These are phyloP conservation scores for Alcedo quadribrachys DNA, from an alignment of 2,797 vertebrate species.

Conservation along the genomic window DNA sequence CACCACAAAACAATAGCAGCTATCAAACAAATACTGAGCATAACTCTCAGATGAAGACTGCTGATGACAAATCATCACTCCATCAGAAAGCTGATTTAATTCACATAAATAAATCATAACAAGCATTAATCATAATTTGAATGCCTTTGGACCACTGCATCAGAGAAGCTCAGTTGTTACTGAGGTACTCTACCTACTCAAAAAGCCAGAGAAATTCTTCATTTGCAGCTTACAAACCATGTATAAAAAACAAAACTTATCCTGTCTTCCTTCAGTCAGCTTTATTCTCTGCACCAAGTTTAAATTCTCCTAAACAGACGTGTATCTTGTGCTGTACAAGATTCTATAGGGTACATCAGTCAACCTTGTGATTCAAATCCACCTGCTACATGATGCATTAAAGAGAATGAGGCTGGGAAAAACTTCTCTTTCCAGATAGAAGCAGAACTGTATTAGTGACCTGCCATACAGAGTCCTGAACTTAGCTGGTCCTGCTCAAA, in stretches of 20 bases:
- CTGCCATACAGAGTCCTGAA: not conserved
- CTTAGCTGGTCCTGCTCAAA: not conserved
- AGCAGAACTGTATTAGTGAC: not conserved
- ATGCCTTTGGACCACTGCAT: not conserved
- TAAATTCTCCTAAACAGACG: not conserved
- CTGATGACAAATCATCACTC: not conserved
- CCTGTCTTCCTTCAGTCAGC: not conserved
- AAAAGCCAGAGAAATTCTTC: not conserved
- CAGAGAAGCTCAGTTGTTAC: not conserved
- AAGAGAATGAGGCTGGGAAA: not conserved
- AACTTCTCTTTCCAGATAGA: not conserved
- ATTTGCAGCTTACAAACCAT: not conserved
- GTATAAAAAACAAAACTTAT: not conserved
- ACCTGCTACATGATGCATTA: not conserved
- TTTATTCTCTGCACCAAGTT: not conserved
- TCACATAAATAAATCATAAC: not conserved
- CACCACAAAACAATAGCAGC: not conserved
- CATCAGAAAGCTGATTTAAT: not conserved
- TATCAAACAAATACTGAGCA: not conserved
- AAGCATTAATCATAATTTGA: not conserved
- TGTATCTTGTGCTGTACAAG: not conserved
- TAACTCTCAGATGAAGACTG: not conserved
- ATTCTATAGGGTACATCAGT: rapidly evolving
- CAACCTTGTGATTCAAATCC: not conserved
- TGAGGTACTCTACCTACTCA: not conserved